A percentile compares a stretch with the other conserved stretches of the same genome.
These are phyloP conservation scores for Phaethornis superciliosus DNA, from an alignment of 2,113 vertebrate genomes.

Conservation along the genomic window DNA sequence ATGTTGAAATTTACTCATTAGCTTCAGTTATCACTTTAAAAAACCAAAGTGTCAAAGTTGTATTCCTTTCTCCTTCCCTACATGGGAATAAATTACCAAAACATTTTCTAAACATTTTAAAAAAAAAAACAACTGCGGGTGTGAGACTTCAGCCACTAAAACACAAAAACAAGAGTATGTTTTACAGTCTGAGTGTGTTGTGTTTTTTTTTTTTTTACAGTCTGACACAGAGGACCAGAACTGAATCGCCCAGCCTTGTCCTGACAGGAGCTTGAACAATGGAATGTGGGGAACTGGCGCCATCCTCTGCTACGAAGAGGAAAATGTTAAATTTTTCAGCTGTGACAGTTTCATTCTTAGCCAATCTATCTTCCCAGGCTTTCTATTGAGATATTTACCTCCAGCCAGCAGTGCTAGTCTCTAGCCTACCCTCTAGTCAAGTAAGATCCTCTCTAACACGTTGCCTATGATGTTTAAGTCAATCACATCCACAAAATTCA, in stretches of 20 bases:
- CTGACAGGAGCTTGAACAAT: conserved; percentile 67
- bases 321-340: conserved; percentile 43
- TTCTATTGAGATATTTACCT: not conserved
- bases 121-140: accelerated
- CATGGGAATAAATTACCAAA: not conserved
- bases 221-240: not conserved
- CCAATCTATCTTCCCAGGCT: not conserved
- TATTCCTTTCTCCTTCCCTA: not conserved
- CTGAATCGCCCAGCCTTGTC: not conserved
- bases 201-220: no score
- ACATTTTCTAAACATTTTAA: not conserved
- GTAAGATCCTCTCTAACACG: not conserved
- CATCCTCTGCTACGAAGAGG: not conserved
- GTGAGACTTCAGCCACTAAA: not conserved
- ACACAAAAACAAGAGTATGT: no score
- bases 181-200: no score
- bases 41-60: not conserved
- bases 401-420: not conserved
- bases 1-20: not conserved
- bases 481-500: not conserved
- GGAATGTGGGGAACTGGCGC: not conserved
- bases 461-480: not conserved
- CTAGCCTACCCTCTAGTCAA: not conserved
- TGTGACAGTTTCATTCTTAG: not conserved
- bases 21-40: not conserved